Conservation (phyloP, 2,113 vertebrate species). For the Antidorcas marsupialis region DNA sequence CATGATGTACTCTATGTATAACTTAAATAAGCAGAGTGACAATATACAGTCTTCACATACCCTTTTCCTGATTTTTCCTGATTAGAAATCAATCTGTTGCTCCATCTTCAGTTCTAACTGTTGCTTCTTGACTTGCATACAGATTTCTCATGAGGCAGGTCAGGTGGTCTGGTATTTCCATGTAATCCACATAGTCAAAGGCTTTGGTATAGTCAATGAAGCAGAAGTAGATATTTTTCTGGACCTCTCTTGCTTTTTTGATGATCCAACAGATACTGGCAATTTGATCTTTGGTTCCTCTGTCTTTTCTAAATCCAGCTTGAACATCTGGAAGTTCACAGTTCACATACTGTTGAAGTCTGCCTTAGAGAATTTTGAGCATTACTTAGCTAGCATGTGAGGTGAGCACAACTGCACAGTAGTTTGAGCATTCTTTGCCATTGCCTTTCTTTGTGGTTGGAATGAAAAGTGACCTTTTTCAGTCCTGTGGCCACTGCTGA, state of each 20-base stretch:
- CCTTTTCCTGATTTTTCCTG: not conserved
- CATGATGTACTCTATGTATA: not conserved
- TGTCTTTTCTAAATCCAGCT: not conserved
- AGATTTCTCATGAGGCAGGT: not conserved
- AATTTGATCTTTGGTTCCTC: not conserved
- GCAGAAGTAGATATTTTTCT: not conserved
- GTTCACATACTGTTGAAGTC: fast-evolving
- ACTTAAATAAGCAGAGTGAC: not conserved
- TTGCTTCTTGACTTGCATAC: not conserved
- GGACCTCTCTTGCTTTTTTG: not conserved
- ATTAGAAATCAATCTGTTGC: not conserved
- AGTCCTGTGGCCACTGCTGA: not conserved
- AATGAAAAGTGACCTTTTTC: not conserved
- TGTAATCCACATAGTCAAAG: not conserved
- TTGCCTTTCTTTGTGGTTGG: not conserved
- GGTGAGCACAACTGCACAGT: fast-evolving
- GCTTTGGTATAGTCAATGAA: not conserved
- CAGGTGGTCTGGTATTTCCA: not conserved
- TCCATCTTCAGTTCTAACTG: not conserved
- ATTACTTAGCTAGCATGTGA: not conserved
- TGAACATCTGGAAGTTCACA: not conserved
- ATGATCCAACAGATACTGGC: not conserved
- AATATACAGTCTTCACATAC: not conserved
- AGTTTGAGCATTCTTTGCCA: not conserved
- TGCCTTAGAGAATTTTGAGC: not conserved